Evolutionary conservation across 2,797 vertebrate genomes (phyloP).

Genomic region (Gouania willdenowi): DNA sequence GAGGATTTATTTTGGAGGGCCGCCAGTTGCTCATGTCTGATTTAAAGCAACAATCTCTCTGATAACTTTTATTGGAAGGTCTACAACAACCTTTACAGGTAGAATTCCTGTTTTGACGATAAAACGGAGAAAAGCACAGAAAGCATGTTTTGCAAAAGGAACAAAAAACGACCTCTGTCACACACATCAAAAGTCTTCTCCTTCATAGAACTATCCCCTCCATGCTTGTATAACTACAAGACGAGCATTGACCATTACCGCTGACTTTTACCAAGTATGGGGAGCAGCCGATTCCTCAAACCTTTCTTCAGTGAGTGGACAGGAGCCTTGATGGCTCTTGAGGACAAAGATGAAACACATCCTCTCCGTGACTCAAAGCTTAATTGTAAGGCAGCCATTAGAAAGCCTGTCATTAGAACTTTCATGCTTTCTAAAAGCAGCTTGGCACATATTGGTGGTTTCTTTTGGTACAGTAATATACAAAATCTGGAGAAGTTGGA

Average conservation of each 20-base stretch:
- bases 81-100: too few species aligned
- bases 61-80: too few species aligned
- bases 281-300: slow-evolving; percentile 40
- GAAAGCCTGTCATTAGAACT: slow-evolving; percentile 53
- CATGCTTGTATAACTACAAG: slow-evolving; percentile 38
- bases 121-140: not conserved
- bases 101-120: not conserved
- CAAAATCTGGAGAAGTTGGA: not conserved
- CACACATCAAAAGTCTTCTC: not conserved
- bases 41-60: too few species aligned
- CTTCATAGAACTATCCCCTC: not conserved
- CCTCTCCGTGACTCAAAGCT: slow-evolving; percentile 12
- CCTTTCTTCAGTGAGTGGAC: slow-evolving; percentile 1
- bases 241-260: slow-evolving; percentile 29
- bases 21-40: too few species aligned
- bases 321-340: slow-evolving; percentile 24
- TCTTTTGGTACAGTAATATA: slow-evolving; percentile 25
- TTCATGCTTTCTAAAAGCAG: slow-evolving; percentile 6
- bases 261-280: slow-evolving; percentile 27
- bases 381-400: slow-evolving; percentile 41
- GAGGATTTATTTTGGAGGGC: too few species aligned
- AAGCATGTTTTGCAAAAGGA: not conserved
- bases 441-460: slow-evolving; percentile 10
- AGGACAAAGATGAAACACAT: slow-evolving; percentile 37
- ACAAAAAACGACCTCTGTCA: not conserved